Percentiles rank a stretch among this genome's conserved stretches.
Conservation (phyloP, 2,113 vertebrate species). For the Clarias magur region DNA sequence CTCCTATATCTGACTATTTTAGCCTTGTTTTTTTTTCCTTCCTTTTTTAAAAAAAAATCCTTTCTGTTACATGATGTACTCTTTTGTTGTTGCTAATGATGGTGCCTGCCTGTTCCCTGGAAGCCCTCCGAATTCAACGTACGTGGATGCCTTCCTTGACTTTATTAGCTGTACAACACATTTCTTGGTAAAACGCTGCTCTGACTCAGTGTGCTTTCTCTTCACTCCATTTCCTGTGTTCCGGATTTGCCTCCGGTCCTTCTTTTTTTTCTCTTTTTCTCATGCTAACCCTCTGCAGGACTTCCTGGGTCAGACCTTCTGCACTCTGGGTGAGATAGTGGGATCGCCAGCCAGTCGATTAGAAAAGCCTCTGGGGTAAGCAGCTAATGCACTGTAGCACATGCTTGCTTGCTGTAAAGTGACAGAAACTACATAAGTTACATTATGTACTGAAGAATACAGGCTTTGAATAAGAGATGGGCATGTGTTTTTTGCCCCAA, state of each 20-base stretch:
- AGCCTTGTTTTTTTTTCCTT: constrained; percentile 53
- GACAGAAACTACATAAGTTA: neutral
- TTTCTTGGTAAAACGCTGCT: constrained; percentile 57
- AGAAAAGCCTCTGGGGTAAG: constrained; percentile 91
- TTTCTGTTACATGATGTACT: constrained; percentile 78
- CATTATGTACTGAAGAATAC: neutral
- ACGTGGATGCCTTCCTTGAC: constrained; percentile 74
- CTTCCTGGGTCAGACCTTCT: constrained; percentile 92
- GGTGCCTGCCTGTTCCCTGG: constrained; percentile 72
- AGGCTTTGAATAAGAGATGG: constrained; percentile 4
- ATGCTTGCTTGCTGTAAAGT: constrained; percentile 15
- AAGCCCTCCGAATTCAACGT: constrained; percentile 80
- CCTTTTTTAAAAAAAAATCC: constrained; percentile 61
- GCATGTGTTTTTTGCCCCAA: too few species aligned
- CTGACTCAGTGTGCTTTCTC: constrained; percentile 55
- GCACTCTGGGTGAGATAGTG: constrained; percentile 94
- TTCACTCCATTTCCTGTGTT: constrained; percentile 45
- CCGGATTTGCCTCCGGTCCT: constrained; percentile 42
- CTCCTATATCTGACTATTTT: constrained; percentile 42
- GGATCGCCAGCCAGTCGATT: constrained; percentile 89
- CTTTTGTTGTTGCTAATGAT: constrained; percentile 75
- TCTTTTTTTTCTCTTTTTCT: constrained; percentile 49
- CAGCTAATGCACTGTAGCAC: constrained; percentile 27
- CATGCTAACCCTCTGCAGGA: constrained; percentile 73
- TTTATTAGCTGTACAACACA: constrained; percentile 63